Percentiles rank a stretch among this genome's conserved stretches.
phyloP scores from a whole-genome alignment of 2,888 invertebrate genomes.

The Drosophila formosana region DNA sequence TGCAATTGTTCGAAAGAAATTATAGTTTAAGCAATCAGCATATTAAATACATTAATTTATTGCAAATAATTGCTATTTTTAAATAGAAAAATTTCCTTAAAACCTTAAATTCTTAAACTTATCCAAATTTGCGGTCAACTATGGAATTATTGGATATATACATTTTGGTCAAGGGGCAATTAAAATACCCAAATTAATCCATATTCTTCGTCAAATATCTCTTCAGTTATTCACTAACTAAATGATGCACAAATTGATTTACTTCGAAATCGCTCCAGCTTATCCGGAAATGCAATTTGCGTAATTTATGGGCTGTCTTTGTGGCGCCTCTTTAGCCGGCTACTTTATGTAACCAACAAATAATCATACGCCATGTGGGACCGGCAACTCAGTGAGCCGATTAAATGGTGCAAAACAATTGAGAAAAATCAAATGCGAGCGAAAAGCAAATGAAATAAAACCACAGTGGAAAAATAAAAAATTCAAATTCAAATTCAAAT shows the following conservation, averaged over 20 bases:
- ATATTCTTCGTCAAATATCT: too few species aligned
- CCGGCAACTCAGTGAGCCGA: conserved; percentile 33
- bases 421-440: conserved; percentile 17
- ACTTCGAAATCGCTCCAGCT: background rate
- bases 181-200: too few species aligned
- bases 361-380: conserved; percentile 52
- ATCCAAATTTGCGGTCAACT: too few species aligned
- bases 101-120: too few species aligned
- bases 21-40: too few species aligned
- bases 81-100: too few species aligned
- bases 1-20: too few species aligned
- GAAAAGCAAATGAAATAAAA: conserved; percentile 13
- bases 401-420: conserved; percentile 31
- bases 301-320: conserved; percentile 1
- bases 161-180: too few species aligned
- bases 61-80: too few species aligned
- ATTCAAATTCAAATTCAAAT: conserved; percentile 14
- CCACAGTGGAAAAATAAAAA: conserved; percentile 4
- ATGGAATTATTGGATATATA: too few species aligned
- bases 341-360: conserved; percentile 19
- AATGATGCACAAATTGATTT: background rate
- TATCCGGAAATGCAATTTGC: background rate
- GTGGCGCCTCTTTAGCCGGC: conserved; percentile 14
- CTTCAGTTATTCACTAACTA: background rate
- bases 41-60: too few species aligned